phyloP scores from a whole-genome alignment of 2,113 vertebrate genomes.

The Poecile atricapillus region DNA sequence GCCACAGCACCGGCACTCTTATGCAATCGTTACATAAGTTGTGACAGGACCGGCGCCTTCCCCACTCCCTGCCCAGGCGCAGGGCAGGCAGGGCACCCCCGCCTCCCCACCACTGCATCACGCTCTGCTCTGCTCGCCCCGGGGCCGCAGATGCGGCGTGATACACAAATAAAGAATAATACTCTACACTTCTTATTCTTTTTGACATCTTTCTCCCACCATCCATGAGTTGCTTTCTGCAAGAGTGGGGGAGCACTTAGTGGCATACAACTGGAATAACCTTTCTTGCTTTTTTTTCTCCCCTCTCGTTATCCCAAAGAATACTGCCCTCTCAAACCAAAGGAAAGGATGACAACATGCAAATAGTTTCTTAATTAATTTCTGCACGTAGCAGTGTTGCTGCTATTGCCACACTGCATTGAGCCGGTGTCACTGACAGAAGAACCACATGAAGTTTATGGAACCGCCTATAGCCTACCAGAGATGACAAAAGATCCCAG shows the following conservation, averaged over 20 bases:
- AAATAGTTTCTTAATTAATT: neutral
- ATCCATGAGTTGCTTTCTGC: neutral
- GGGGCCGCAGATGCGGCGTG: neutral
- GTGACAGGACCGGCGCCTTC: neutral
- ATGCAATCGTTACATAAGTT: constrained; percentile 32
- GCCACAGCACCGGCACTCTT: neutral
- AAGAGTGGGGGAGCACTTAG: neutral
- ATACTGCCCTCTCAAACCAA: neutral
- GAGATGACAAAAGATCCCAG: constrained; percentile 38
- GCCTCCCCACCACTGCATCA: neutral
- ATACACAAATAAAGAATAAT: neutral
- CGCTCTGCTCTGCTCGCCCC: neutral
- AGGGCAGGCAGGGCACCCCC: neutral
- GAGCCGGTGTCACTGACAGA: neutral
- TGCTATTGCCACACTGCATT: neutral
- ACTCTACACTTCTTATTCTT: neutral
- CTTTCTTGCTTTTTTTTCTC: neutral
- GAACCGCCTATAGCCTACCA: neutral
- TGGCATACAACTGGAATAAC: neutral
- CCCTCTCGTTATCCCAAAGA: neutral
- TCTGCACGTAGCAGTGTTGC: neutral
- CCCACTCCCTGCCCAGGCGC: neutral
- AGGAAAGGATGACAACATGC: neutral
- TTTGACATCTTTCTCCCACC: neutral
- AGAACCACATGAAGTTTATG: constrained; percentile 24